Percentiles rank a stretch among this genome's conserved stretches.
These are phyloP conservation scores for Lerista edwardsae DNA, from an alignment of 2,797 vertebrate species.

Conservation along the genomic window DNA sequence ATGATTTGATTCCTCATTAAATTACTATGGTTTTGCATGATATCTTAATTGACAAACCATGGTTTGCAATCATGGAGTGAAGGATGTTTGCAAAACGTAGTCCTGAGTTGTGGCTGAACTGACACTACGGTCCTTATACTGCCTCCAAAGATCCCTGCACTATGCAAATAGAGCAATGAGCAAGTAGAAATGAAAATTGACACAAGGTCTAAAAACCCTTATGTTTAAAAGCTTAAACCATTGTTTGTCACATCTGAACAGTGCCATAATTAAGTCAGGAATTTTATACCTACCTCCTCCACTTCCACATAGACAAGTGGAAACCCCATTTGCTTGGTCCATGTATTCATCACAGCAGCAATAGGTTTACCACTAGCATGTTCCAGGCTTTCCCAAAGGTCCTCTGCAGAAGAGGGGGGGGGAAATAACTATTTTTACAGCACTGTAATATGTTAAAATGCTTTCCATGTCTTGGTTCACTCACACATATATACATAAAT, in stretches of 20 bases:
- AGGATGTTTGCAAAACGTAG: background rate
- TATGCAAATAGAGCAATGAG: background rate
- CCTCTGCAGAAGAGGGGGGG: constrained; percentile 80
- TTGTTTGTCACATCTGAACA: background rate
- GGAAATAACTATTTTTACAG: constrained; percentile 25
- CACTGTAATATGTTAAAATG: background rate
- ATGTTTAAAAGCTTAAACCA: background rate
- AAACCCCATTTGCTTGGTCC: constrained; percentile 99
- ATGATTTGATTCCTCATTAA: too few relatives aligned
- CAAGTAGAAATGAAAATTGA: background rate
- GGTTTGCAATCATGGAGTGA: background rate
- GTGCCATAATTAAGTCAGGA: background rate
- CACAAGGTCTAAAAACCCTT: background rate
- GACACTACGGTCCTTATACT: background rate
- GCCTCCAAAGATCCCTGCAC: background rate
- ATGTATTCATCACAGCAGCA: constrained; percentile 94
- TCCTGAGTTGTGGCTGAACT: background rate
- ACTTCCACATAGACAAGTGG: constrained; percentile 94
- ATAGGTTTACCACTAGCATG: constrained; percentile 95
- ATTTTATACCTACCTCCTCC: constrained; percentile 84
- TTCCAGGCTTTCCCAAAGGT: constrained; percentile 97
- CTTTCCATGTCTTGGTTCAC: background rate
- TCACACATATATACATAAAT: too few relatives aligned
- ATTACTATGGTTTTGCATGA: background rate
- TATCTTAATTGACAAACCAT: background rate